Percentiles rank a stretch among this genome's conserved stretches.
phyloP scores from a whole-genome alignment of 1,140 invertebrate genomes.

The Lepidurus couesii region DNA sequence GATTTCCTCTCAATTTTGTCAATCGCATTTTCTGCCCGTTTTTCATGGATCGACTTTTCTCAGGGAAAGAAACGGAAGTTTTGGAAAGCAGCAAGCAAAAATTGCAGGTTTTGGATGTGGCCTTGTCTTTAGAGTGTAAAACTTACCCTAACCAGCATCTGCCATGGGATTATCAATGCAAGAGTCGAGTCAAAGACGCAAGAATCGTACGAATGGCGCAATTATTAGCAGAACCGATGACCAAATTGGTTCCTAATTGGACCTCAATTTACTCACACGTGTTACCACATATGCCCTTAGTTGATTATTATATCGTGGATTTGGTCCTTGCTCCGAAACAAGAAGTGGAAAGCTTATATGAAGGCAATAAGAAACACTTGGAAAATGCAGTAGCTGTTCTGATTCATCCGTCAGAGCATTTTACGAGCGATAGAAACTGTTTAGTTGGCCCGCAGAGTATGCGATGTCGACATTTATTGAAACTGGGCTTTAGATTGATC shows the following conservation, averaged over 20 bases:
- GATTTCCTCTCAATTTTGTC: conserved; percentile 58
- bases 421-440: conserved; percentile 49
- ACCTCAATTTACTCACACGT: conserved; percentile 48
- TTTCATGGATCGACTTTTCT: conserved; percentile 56
- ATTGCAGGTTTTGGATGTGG: conserved; percentile 57
- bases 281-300: conserved; percentile 51
- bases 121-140: conserved; percentile 58
- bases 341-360: conserved; percentile 36
- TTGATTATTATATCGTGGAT: conserved; percentile 58
- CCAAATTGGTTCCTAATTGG: conserved; percentile 44
- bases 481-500: conserved; percentile 58
- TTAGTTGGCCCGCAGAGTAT: conserved; percentile 59
- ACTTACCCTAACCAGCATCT: conserved; percentile 54
- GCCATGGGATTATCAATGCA: conserved; percentile 49
- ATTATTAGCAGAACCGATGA: conserved; percentile 47
- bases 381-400: conserved; percentile 49
- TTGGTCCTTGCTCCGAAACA: conserved; percentile 52
- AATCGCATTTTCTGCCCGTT: conserved; percentile 56
- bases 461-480: conserved; percentile 55
- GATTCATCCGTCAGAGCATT: conserved; percentile 61
- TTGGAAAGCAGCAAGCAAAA: conserved; percentile 46
- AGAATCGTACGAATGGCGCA: conserved; percentile 52
- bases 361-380: conserved; percentile 38
- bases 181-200: conserved; percentile 49
- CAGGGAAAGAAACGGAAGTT: conserved; percentile 37